phyloP scores from a whole-genome alignment of 2,797 vertebrate species.

The Centropyge bicolor region DNA sequence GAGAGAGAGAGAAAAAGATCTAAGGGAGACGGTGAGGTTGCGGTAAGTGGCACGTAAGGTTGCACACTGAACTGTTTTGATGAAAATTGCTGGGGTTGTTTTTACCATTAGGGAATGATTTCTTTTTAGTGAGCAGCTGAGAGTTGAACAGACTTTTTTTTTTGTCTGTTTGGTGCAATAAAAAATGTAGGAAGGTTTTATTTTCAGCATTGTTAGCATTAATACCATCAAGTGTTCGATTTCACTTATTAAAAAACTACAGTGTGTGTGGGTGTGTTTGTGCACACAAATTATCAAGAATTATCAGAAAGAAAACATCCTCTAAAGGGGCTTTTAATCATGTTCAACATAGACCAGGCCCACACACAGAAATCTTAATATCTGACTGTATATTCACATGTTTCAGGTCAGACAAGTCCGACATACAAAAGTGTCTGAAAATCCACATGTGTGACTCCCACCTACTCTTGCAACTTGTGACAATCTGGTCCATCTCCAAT shows the following conservation, averaged over 20 bases:
- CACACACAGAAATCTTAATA: conserved; percentile 3
- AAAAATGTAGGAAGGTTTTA: background rate
- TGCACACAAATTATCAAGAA: background rate
- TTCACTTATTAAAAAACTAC: background rate
- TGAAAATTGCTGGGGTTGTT: conserved; percentile 12
- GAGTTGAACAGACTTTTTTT: background rate
- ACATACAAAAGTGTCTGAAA: background rate
- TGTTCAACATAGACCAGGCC: background rate
- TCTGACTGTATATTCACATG: background rate
- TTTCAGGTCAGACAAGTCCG: background rate
- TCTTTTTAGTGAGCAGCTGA: conserved; percentile 11
- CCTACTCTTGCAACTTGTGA: conserved; percentile 30
- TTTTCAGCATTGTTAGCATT: background rate
- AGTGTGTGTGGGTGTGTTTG: background rate
- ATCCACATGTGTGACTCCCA: conserved; percentile 24
- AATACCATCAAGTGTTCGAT: background rate
- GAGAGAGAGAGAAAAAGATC: conserved; percentile 52
- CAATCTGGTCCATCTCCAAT: conserved; percentile 34
- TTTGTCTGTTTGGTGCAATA: background rate
- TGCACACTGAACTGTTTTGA: conserved; percentile 17
- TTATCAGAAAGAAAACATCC: background rate
- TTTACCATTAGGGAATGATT: conserved; percentile 7
- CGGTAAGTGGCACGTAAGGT: conserved; percentile 23
- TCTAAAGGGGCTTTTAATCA: background rate
- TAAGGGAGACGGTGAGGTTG: conserved; percentile 54